Conservation (phyloP, 1,140 invertebrate genomes). For the Bombus superbus region DNA sequence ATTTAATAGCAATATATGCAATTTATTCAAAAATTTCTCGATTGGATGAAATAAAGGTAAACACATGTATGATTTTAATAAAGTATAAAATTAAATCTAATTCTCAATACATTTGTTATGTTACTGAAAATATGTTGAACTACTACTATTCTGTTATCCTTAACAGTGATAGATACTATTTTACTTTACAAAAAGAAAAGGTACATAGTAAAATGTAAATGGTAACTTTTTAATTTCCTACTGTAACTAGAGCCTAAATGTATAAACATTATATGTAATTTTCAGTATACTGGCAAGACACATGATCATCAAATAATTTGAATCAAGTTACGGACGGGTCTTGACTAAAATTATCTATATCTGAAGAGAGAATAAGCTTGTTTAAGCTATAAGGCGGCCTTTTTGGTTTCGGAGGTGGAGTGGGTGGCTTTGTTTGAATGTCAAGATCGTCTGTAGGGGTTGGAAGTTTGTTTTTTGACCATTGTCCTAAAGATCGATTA, state of each 20-base stretch:
- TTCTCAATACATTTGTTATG: not conserved
- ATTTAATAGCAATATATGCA: slow-evolving; percentile 21
- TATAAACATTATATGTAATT: slow-evolving; percentile 19
- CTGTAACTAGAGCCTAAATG: slow-evolving; percentile 46
- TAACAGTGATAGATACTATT: slow-evolving; percentile 18
- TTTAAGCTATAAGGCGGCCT: slow-evolving; percentile 50
- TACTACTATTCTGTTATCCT: not conserved
- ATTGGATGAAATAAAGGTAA: slow-evolving; percentile 34
- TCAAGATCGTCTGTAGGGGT: slow-evolving; percentile 59
- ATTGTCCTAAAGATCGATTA: slow-evolving; percentile 54
- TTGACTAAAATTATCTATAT: slow-evolving; percentile 61
- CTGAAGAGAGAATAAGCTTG: slow-evolving; percentile 52
- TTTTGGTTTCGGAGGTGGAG: slow-evolving; percentile 77
- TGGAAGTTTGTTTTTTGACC: slow-evolving; percentile 64
- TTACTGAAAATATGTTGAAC: not conserved
- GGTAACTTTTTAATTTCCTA: slow-evolving; percentile 61
- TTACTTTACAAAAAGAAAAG: slow-evolving; percentile 45
- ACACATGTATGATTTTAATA: not conserved
- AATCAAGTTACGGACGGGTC: slow-evolving; percentile 70
- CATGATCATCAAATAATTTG: slow-evolving; percentile 28
- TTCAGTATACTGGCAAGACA: slow-evolving; percentile 45
- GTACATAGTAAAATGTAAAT: slow-evolving; percentile 55
- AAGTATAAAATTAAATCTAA: not conserved
- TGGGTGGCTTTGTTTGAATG: slow-evolving; percentile 70
- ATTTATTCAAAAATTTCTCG: slow-evolving; percentile 5